Evolutionary conservation across 2,888 invertebrate genomes (phyloP), one percentile per base, ranked within the genome.

Genomic region (Microctonus aethiopoides): DNA sequence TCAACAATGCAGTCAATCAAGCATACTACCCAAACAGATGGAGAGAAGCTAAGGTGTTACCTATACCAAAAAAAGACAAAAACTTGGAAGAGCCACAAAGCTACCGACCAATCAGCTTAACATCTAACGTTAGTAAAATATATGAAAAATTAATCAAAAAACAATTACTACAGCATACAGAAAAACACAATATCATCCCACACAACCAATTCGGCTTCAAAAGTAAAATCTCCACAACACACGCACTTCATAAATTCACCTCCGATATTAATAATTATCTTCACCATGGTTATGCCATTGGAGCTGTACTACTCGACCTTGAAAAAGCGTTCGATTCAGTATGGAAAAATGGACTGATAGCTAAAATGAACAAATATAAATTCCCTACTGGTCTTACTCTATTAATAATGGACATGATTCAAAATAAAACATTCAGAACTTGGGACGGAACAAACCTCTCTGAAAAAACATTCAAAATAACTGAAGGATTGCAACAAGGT

Each of bases 61-160:
- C 74, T 0, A 72, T 76, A 1, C 24, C 60, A 2, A 75, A 77
- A 57, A 67, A 74, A 59, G 72, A 64, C 3, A 75, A 78, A 68
- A 60, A 65, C 9, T 24, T n/a, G 34, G 20, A 20, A n/a, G 24
- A 9, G 32, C 4, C 34, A 56, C 1, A 39, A 57, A 75, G 73
- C 51, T 73, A 75, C 29, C 16, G 73, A 2, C 72, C 75, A 0
- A 73, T 75, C 2, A 75, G 68, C 62, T 72, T 75, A 0, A 72
- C 73, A 0, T 64, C 68, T 0, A 60, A 26, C 11, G 20, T 72
- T 0, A 69, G 75, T 22, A 73, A 75, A 39, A 71, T 69, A 0
- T 72, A 29, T 22, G 72, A 70, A 61, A 24, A 60, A 2, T 5
- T 72, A 1, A 60, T 73, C 1, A 70, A 70, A 2, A 16, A 51